These are phyloP conservation scores for Cottus gobio DNA, from an alignment of 2,113 vertebrate genomes.

Conservation along the genomic window DNA sequence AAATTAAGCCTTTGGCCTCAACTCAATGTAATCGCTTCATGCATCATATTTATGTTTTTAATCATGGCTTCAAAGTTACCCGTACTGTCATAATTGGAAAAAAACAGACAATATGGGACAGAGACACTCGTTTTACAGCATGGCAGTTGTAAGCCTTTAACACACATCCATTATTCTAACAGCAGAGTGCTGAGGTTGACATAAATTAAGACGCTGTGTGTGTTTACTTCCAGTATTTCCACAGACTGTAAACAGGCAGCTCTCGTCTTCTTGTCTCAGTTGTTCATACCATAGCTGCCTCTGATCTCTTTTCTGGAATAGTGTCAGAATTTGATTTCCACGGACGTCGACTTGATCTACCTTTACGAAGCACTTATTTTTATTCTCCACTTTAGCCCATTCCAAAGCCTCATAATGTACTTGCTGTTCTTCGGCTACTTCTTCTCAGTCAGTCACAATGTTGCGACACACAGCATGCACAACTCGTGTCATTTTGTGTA, in stretches of 20 bases:
- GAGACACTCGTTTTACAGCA: background rate
- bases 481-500: background rate
- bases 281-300: background rate
- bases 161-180: background rate
- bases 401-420: background rate
- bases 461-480: background rate
- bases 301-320: constrained; percentile 44
- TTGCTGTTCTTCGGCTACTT: background rate
- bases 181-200: background rate
- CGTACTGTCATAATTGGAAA: background rate
- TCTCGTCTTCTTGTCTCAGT: background rate
- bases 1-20: background rate
- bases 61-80: background rate
- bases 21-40: background rate
- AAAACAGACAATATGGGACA: background rate
- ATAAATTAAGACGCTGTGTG: background rate
- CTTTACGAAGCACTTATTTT: constrained; percentile 26
- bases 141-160: background rate
- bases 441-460: background rate
- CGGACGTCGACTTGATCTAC: constrained; percentile 42
- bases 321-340: constrained; percentile 55
- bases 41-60: background rate
- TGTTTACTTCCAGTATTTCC: background rate
- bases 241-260: background rate
- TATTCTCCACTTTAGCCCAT: background rate